Evolutionary conservation across 2,113 vertebrate species (phyloP).

Genomic region (Microtus ochrogaster): DNA sequence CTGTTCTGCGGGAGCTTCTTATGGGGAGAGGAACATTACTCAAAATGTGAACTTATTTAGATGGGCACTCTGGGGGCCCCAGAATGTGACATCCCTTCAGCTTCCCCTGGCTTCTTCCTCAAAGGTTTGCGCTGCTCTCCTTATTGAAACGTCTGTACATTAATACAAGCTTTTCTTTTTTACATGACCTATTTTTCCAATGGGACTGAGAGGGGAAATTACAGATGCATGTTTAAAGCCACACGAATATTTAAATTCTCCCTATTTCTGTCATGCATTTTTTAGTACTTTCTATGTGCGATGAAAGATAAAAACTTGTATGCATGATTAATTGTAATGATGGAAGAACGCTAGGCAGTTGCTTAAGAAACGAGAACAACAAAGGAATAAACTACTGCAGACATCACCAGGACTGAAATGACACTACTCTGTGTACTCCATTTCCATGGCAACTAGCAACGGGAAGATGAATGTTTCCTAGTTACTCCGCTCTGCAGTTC

Average conservation of each 20-base stretch:
- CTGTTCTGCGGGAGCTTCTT: not conserved
- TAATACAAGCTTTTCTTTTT: constrained; percentile 58
- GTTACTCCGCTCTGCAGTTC: constrained; percentile 88
- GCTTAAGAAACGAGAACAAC: constrained; percentile 91
- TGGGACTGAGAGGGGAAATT: constrained; percentile 56
- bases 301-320: constrained; percentile 81
- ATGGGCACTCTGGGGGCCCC: not conserved
- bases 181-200: constrained; percentile 75
- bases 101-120: not conserved
- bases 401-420: constrained; percentile 89
- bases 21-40: not conserved
- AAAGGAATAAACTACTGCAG: constrained; percentile 90
- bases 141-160: constrained; percentile 68
- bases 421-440: constrained; percentile 90
- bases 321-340: constrained; percentile 85
- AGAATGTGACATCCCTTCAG: constrained; percentile 16
- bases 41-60: constrained; percentile 19
- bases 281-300: constrained; percentile 64
- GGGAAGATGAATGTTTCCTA: constrained; percentile 90
- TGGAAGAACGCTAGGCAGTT: constrained; percentile 88
- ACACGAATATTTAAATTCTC: constrained; percentile 73
- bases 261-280: constrained; percentile 54
- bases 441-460: constrained; percentile 92
- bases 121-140: not conserved
- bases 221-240: constrained; percentile 27